Conservation (phyloP, 2,113 vertebrate genomes). For the Nesogale talazaci region DNA sequence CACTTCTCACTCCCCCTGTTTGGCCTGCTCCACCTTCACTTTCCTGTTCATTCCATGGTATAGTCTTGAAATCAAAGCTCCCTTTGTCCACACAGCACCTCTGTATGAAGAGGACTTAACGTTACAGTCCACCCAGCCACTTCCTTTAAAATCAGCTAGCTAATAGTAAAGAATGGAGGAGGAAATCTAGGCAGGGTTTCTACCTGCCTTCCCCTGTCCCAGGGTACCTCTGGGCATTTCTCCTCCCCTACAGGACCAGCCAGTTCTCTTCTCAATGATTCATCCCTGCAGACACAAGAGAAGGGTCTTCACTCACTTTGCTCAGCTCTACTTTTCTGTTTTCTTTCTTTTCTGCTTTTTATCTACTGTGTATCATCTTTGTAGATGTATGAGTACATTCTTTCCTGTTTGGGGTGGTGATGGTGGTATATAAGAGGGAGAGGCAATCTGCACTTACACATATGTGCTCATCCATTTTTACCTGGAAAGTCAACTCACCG, state of each 20-base stretch:
- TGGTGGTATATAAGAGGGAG: conserved; percentile 16
- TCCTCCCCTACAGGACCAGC: not conserved
- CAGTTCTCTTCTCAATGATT: not conserved
- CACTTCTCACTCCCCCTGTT: not conserved
- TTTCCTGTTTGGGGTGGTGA: not conserved
- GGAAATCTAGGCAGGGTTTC: not conserved
- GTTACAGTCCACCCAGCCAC: not conserved
- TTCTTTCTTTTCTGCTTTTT: not conserved
- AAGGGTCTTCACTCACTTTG: not conserved
- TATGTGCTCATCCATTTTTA: not conserved
- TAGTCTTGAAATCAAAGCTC: not conserved
- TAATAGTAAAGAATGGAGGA: not conserved
- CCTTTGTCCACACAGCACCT: not conserved
- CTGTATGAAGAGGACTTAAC: not conserved
- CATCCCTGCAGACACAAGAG: not conserved
- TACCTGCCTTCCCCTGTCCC: no score
- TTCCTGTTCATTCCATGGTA: not conserved
- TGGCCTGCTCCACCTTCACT: not conserved
- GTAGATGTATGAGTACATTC: not conserved
- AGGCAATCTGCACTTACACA: not conserved
- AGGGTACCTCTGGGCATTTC: not conserved
- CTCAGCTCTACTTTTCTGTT: not conserved
- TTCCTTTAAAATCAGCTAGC: not conserved
- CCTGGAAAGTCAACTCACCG: not conserved
- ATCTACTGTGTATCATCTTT: not conserved